A percentile compares a stretch with the other conserved stretches of the same genome.
Conservation (phyloP, 64 coral and sea anemone genomes). For the Stichodactyla helianthus region DNA sequence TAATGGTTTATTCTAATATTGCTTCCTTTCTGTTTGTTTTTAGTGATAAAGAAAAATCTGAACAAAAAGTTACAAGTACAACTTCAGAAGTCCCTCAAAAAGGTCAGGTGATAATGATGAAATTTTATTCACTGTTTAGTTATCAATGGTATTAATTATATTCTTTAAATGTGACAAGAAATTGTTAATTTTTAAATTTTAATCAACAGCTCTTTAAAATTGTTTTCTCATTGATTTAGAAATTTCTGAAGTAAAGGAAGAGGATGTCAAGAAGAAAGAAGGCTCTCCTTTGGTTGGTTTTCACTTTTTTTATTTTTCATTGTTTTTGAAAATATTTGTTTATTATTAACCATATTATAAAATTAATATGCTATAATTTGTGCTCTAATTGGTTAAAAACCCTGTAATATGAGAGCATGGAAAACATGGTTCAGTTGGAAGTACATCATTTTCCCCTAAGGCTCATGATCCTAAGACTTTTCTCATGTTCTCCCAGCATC, state of each 20-base stretch:
- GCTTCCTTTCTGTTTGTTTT: neutral
- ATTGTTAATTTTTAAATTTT: no score
- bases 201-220: neutral
- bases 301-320: neutral
- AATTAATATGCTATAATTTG: no score
- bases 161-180: no score
- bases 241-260: neutral
- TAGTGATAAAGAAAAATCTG: conserved; percentile 16
- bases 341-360: no score
- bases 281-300: conserved; percentile 31
- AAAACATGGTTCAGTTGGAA: no score
- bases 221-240: conserved; percentile 3
- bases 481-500: no score
- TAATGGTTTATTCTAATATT: neutral
- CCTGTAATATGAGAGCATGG: no score
- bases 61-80: conserved; percentile 17
- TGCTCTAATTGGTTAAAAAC: no score
- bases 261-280: conserved; percentile 23
- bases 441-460: no score
- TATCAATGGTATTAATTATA: no score
- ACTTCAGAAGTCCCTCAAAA: conserved; percentile 6
- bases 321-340: neutral
- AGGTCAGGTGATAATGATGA: neutral
- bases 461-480: no score
- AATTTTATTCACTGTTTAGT: no score